Evolutionary conservation across 1,140 invertebrate species (phyloP), one percentile per base, ranked within the genome.

Genomic region (Potamilus streckersoni): DNA sequence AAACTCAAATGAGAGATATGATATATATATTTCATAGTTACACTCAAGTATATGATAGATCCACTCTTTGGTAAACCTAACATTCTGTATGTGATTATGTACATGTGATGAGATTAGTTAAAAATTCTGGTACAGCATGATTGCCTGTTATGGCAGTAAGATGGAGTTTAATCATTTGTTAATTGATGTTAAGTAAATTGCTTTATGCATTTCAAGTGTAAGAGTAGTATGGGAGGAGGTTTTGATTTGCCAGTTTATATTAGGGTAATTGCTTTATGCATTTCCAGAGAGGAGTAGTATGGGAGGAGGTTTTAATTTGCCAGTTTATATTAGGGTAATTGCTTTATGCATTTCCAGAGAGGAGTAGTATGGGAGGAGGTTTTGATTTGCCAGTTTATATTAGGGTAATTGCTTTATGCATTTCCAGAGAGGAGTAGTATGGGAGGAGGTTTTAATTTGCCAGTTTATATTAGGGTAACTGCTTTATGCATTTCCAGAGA

Each of bases 201-300:
- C 38, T 60, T 79, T 17, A 64, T 16, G 74, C 70, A 72, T 78
- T 90, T 91, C 61, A 79, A 96, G 93, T 92, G 98, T 87, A 82
- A 98, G 98, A 20, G 97, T 99, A 84, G 98, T 99, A 2, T 99
- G 98, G 98, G 98, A 99, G 91, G 98, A 99, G 91, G 97, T 98
- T 2, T 91, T 99, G 0, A 99, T 99, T 23, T 23, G 27, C 55
- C 23, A 23, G 2, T 23, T 23, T 23, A 23, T 23, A 23, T 23
- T 23, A 23, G 23, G 23, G 0, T 38, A 23, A 27, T 61, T 55
- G 71, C 38, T 60, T 79, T 17, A 64, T 16, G 74, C 71, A 72
- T 78, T 90, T 91, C 61, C 80, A 96, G 93, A 92, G 98, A 82
- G 98, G 98, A 20, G 97, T 99, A 84, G 98, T 99, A 2, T 99